Conservation (phyloP, 2,888 invertebrate genomes). For the Eulithis testata region DNA sequence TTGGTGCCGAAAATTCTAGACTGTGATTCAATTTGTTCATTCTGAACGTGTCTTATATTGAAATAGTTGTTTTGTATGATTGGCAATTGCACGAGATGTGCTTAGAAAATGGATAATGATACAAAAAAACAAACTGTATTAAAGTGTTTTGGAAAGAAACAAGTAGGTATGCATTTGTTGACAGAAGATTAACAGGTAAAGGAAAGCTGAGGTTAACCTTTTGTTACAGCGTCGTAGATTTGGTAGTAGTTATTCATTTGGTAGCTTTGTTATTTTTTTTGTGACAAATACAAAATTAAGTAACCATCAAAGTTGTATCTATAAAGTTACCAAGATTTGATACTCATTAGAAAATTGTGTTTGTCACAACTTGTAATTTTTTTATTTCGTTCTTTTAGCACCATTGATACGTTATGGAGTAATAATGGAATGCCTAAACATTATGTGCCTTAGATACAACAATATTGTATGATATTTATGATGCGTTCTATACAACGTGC, state of each 20-base stretch:
- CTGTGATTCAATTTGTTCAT: conserved; percentile 84
- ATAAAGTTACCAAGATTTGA: conserved; percentile 36
- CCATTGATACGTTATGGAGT: conserved; percentile 81
- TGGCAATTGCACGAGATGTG: conserved; percentile 72
- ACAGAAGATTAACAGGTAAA: conserved; percentile 52
- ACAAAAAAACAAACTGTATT: conserved; percentile 51
- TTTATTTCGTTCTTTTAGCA: conserved; percentile 67
- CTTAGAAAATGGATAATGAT: conserved; percentile 54
- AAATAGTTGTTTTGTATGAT: conserved; percentile 83
- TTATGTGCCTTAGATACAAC: conserved; percentile 86
- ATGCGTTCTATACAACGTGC: conserved; percentile 85
- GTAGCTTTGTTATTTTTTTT: conserved; percentile 73
- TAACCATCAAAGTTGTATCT: conserved; percentile 30
- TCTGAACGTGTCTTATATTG: conserved; percentile 84
- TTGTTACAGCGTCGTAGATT: conserved; percentile 68
- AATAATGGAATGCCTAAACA: conserved; percentile 84
- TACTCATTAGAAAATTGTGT: conserved; percentile 48
- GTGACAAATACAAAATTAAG: conserved; percentile 57
- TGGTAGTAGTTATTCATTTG: conserved; percentile 61
- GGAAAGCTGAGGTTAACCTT: conserved; percentile 50
- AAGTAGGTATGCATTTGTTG: conserved; percentile 70
- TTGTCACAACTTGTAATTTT: conserved; percentile 54
- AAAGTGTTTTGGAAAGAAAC: conserved; percentile 52
- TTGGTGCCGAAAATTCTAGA: conserved; percentile 84
- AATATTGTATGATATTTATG: conserved; percentile 85